A percentile compares a stretch with the other conserved stretches of the same genome.
Conservation (phyloP, 2,888 invertebrate species). For the Drepana falcataria region DNA sequence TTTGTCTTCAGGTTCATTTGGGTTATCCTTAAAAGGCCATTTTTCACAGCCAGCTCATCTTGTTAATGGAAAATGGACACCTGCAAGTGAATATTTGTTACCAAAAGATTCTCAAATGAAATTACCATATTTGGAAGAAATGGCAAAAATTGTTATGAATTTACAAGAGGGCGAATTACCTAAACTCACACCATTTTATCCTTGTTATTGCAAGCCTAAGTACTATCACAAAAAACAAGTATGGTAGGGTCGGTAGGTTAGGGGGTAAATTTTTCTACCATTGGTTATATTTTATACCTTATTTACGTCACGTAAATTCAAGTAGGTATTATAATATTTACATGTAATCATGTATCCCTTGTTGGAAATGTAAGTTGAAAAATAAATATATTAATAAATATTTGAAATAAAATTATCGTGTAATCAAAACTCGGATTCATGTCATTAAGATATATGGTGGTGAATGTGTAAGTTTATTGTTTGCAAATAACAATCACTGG, state of each 20-base stretch:
- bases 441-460: no score
- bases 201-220: conserved; percentile 44
- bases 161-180: conserved; percentile 43
- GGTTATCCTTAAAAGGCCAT: conserved; percentile 67
- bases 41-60: conserved; percentile 79
- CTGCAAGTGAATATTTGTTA: conserved; percentile 48
- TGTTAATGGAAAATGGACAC: conserved; percentile 61
- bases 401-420: no score
- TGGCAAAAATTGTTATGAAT: conserved; percentile 42
- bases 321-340: no score
- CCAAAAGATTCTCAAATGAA: conserved; percentile 58
- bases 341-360: no score
- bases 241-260: conserved; percentile 16
- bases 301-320: no score
- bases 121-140: conserved; percentile 49
- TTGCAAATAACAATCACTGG: no score
- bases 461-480: no score
- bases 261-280: no score
- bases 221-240: conserved; percentile 24
- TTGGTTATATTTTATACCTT: no score
- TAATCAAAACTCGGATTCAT: no score
- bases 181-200: conserved; percentile 30
- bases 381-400: no score
- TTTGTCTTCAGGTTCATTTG: conserved; percentile 65
- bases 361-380: no score